phyloP scores from a whole-genome alignment of 2,113 vertebrate genomes.

The Percopsis transmontana region DNA sequence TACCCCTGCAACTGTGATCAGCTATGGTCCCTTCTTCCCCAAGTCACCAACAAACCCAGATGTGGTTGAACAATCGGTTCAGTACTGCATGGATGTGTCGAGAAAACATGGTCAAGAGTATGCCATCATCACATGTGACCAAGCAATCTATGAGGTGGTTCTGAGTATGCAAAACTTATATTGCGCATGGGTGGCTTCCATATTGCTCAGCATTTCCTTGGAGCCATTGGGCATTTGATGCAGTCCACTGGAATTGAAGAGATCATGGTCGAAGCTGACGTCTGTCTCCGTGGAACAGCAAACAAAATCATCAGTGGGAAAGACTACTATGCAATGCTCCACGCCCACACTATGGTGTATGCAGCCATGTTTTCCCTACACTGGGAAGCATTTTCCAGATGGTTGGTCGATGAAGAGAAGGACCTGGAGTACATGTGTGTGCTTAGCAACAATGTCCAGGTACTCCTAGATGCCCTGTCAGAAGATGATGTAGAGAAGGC shows the following conservation, averaged over 20 bases:
- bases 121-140: neutral
- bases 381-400: slow-evolving; percentile 22
- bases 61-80: slow-evolving; percentile 3
- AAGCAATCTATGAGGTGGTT: slow-evolving; percentile 13
- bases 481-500: too few relatives aligned
- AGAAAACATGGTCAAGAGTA: too few relatives aligned
- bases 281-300: slow-evolving; percentile 27
- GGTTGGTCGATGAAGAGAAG: too few relatives aligned
- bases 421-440: too few relatives aligned
- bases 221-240: slow-evolving; percentile 25
- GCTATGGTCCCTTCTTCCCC: too few relatives aligned
- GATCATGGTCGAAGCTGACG: slow-evolving; percentile 13
- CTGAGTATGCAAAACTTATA: slow-evolving; percentile 1
- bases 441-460: too few relatives aligned
- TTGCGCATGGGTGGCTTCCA: slow-evolving; percentile 1
- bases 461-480: neutral
- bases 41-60: too few relatives aligned
- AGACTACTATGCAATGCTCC: neutral
- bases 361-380: slow-evolving; percentile 21
- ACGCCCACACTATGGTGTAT: too few relatives aligned
- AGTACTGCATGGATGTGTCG: slow-evolving; percentile 14
- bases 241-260: slow-evolving; percentile 19
- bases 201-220: slow-evolving; percentile 16
- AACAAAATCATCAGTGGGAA: slow-evolving; percentile 20
- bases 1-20: slow-evolving; percentile 26